A percentile compares a stretch with the other conserved stretches of the same genome.
Conservation (phyloP, 2,888 invertebrate genomes). For the Microplitis manilae region DNA sequence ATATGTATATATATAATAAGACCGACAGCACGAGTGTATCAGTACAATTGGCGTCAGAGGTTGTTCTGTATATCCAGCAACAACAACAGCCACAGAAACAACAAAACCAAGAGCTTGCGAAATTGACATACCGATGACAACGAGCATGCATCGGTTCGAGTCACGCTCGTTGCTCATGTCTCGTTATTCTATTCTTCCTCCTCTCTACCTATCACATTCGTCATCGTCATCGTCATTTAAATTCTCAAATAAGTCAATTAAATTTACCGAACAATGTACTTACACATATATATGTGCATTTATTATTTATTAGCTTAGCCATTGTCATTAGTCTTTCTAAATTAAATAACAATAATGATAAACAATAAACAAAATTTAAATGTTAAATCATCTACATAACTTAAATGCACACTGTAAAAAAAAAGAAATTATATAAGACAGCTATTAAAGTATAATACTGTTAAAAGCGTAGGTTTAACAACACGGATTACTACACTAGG, state of each 20-base stretch:
- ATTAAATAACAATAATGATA: background rate
- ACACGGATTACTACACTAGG: background rate
- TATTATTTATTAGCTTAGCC: background rate
- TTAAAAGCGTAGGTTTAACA: background rate
- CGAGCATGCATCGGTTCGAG: constrained; percentile 25
- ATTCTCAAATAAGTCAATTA: background rate
- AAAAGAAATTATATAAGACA: background rate
- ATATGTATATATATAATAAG: too few relatives aligned
- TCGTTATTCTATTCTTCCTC: constrained; percentile 33
- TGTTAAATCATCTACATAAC: background rate
- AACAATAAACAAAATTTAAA: background rate
- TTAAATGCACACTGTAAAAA: background rate
- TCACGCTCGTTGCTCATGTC: constrained; percentile 42
- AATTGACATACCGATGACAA: constrained; percentile 22
- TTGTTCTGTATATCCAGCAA: background rate
- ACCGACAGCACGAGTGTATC: background rate
- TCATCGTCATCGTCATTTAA: constrained; percentile 1
- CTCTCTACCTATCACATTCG: constrained; percentile 5
- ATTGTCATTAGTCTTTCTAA: background rate
- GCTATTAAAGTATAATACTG: background rate
- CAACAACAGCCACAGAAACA: constrained; percentile 17
- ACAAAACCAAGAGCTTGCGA: constrained; percentile 13
- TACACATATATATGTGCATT: background rate
- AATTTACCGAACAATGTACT: background rate
- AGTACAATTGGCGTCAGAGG: background rate